Percentiles rank a stretch among this genome's conserved stretches.
phyloP scores from a whole-genome alignment of 1,140 invertebrate genomes.

The Sycobia sp. region DNA sequence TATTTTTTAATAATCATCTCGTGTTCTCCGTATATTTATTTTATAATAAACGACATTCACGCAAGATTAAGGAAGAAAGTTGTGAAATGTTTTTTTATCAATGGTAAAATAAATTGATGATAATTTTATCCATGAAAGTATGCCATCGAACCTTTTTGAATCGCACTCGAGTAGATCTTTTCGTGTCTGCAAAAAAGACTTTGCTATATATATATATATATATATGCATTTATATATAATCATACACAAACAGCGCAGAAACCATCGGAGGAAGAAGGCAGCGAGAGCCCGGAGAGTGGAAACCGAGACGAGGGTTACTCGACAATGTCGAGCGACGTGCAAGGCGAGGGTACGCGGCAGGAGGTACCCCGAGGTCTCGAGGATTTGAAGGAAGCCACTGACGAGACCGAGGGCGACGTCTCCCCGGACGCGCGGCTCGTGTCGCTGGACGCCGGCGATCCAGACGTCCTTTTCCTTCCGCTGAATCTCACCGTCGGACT shows the following conservation, averaged over 20 bases:
- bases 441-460: constrained; percentile 65
- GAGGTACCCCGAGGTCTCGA: constrained; percentile 68
- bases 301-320: constrained; percentile 87
- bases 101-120: no score
- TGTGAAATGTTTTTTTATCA: no score
- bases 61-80: no score
- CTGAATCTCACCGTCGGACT: constrained; percentile 69
- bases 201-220: no score
- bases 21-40: no score
- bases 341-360: constrained; percentile 69
- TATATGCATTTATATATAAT: no score
- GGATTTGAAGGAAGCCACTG: constrained; percentile 74
- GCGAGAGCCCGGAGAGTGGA: constrained; percentile 74
- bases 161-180: no score
- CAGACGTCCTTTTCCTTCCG: constrained; percentile 73
- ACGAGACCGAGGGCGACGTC: constrained; percentile 69
- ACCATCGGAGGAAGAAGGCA: constrained; percentile 63
- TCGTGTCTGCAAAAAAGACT: no score
- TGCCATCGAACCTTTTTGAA: no score
- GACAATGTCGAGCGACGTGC: constrained; percentile 87
- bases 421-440: constrained; percentile 59
- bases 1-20: no score
- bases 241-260: constrained; percentile 54
- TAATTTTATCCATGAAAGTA: no score
- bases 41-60: no score